These are phyloP conservation scores for Tetranychus piercei DNA, from an alignment of 2,888 invertebrate species.

Conservation along the genomic window DNA sequence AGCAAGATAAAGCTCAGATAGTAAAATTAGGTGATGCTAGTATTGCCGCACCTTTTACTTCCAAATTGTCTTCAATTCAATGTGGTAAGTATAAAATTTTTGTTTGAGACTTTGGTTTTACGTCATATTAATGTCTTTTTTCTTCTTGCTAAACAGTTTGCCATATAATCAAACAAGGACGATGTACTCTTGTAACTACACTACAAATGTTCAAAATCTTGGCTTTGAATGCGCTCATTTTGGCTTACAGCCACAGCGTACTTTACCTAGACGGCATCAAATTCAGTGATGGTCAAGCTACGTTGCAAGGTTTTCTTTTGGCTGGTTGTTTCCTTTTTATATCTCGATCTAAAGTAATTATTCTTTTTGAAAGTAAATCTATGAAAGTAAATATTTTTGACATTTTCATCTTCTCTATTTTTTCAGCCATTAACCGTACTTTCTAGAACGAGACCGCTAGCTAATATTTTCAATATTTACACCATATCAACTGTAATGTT, in stretches of 20 bases:
- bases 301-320: slow-evolving; percentile 71
- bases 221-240: slow-evolving; percentile 85
- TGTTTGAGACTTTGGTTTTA: background rate
- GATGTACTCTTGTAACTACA: slow-evolving; percentile 95
- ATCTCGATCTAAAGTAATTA: slow-evolving; percentile 71
- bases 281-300: slow-evolving; percentile 92
- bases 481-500: slow-evolving; percentile 81
- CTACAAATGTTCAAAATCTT: slow-evolving; percentile 99
- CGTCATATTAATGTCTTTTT: slow-evolving; percentile 7
- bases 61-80: slow-evolving; percentile 80
- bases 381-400: too few species aligned
- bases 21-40: slow-evolving; percentile 95
- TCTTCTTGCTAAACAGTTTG: slow-evolving; percentile 52
- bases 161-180: slow-evolving; percentile 96
- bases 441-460: slow-evolving; percentile 80
- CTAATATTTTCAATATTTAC: slow-evolving; percentile 95
- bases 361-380: background rate
- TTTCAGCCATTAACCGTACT: slow-evolving; percentile 65
- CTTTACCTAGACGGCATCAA: slow-evolving; percentile 93
- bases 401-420: slow-evolving; percentile 13
- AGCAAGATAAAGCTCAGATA: slow-evolving; percentile 63
- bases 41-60: slow-evolving; percentile 97
- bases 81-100: slow-evolving; percentile 54
- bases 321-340: slow-evolving; percentile 96
- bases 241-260: slow-evolving; percentile 96